Conservation (phyloP, 53 echinoderm and acorn worm species). For the Echinometra lucunter region DNA sequence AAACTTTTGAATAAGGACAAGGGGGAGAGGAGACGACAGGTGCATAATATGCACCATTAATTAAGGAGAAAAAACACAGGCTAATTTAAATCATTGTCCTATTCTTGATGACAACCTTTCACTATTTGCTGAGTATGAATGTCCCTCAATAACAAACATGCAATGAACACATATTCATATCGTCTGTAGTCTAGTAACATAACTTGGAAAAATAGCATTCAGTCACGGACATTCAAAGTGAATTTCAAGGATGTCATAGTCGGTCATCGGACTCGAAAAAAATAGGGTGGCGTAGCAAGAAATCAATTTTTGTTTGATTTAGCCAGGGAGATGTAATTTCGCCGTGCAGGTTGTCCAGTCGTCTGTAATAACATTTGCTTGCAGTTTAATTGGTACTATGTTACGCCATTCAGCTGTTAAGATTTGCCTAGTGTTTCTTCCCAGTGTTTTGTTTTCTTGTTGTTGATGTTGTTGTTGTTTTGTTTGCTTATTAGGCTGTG, state of each 20-base stretch:
- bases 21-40: background rate
- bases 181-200: background rate
- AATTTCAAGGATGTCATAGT: background rate
- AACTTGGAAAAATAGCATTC: background rate
- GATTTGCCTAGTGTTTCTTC: too few species aligned
- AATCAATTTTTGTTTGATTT: background rate
- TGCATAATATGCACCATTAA: background rate
- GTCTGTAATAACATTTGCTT: background rate
- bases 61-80: background rate
- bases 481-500: background rate
- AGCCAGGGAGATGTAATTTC: background rate
- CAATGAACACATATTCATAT: background rate
- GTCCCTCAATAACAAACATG: background rate
- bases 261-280: background rate
- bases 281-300: background rate
- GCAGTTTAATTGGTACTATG: background rate
- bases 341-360: background rate
- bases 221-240: background rate
- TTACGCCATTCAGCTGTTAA: background rate
- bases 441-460: too few species aligned
- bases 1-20: background rate
- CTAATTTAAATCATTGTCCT: background rate
- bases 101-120: background rate
- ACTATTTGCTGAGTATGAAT: background rate
- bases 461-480: too few species aligned